phyloP scores from a whole-genome alignment of 2,888 invertebrate genomes.

The Pandemis corylana region DNA sequence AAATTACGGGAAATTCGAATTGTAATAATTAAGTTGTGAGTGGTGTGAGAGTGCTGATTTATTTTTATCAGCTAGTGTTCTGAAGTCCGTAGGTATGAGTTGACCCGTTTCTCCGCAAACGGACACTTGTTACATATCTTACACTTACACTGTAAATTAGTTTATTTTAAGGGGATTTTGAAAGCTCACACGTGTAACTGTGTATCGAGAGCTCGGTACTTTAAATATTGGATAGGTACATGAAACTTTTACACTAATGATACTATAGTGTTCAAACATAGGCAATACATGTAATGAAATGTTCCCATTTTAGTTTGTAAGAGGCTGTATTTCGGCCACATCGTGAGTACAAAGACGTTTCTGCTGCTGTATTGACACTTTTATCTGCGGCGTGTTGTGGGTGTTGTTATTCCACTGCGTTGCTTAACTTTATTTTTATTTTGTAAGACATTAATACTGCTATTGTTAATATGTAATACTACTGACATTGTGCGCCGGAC shows the following conservation, averaged over 20 bases:
- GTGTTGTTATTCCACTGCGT: neutral
- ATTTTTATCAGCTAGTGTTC: slow-evolving; percentile 39
- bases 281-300: slow-evolving; percentile 41
- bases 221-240: slow-evolving; percentile 26
- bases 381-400: slow-evolving; percentile 13
- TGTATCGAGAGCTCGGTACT: slow-evolving; percentile 2
- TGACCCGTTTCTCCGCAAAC: slow-evolving; percentile 56
- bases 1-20: slow-evolving; percentile 54
- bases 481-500: slow-evolving; percentile 12
- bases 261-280: slow-evolving; percentile 42
- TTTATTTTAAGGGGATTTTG: slow-evolving; percentile 48
- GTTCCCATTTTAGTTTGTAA: slow-evolving; percentile 43
- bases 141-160: slow-evolving; percentile 77
- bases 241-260: slow-evolving; percentile 36
- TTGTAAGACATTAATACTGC: slow-evolving; percentile 2
- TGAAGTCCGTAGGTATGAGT: slow-evolving; percentile 34
- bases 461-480: slow-evolving; percentile 13
- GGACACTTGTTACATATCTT: slow-evolving; percentile 82
- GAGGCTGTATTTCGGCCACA: slow-evolving; percentile 43
- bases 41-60: slow-evolving; percentile 53
- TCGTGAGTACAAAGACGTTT: slow-evolving; percentile 43
- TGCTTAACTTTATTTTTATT: neutral
- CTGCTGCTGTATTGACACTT: slow-evolving; percentile 63
- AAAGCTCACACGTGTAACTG: slow-evolving; percentile 26
- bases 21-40: slow-evolving; percentile 59